phyloP scores from a whole-genome alignment of 1,140 invertebrate genomes.

The Cephus cinctus region DNA sequence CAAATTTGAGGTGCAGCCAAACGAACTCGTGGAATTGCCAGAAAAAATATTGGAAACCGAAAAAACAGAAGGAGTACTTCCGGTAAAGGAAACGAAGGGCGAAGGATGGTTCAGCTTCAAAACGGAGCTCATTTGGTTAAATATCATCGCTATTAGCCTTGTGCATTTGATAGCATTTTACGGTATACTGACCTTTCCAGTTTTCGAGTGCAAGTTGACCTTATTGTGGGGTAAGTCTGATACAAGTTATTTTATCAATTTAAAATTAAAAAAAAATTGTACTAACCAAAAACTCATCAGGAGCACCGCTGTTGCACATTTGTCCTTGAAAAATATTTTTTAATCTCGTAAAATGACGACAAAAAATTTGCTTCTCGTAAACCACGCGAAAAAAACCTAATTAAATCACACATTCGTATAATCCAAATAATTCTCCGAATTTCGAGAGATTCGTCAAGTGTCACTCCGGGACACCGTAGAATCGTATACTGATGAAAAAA shows the following conservation, averaged over 20 bases:
- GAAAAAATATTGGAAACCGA: conserved; percentile 9
- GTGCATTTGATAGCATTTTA: conserved; percentile 33
- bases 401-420: not conserved
- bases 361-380: not conserved
- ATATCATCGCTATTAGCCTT: conserved; percentile 44
- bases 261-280: not conserved
- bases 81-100: not conserved
- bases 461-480: too few relatives aligned
- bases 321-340: not conserved
- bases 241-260: too few relatives aligned
- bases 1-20: conserved; percentile 3
- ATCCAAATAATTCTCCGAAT: too few relatives aligned
- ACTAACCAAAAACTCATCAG: not conserved
- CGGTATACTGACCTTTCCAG: conserved; percentile 21
- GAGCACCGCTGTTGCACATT: not conserved
- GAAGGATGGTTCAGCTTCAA: conserved; percentile 13
- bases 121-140: conserved; percentile 47
- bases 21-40: conserved; percentile 9
- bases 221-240: conserved; percentile 18
- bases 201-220: not conserved
- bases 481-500: too few relatives aligned
- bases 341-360: not conserved
- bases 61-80: conserved; percentile 4
- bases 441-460: too few relatives aligned
- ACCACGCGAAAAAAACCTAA: not conserved